Percentiles rank a stretch among this genome's conserved stretches.
These are phyloP conservation scores for Aphidius colemani DNA, from an alignment of 2,888 invertebrate genomes.

Conservation along the genomic window DNA sequence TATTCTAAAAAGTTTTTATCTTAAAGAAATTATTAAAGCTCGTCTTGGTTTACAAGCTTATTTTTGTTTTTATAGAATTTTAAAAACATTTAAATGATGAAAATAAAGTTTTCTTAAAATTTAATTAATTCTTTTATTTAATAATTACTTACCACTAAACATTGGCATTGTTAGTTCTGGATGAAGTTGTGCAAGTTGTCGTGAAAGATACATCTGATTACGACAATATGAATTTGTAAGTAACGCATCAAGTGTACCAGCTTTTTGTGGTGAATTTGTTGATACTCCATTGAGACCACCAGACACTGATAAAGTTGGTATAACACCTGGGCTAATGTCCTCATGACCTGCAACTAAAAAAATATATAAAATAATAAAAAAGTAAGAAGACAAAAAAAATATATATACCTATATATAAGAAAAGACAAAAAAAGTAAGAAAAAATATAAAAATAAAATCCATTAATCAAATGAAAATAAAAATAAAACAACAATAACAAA, in stretches of 20 bases:
- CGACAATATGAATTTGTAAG: slow-evolving; percentile 88
- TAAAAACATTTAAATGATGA: no score
- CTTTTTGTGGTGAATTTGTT: slow-evolving; percentile 38
- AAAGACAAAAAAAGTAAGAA: no score
- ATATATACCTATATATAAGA: no score
- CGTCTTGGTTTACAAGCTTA: no score
- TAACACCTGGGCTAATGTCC: slow-evolving; percentile 42
- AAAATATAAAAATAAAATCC: neutral
- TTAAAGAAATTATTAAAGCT: no score
- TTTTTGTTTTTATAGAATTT: no score
- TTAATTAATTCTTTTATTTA: no score
- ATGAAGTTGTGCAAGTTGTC: slow-evolving; percentile 90
- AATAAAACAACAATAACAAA: no score
- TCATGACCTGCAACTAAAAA: slow-evolving; percentile 43
- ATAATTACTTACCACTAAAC: slow-evolving; percentile 81
- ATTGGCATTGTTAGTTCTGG: slow-evolving; percentile 99
- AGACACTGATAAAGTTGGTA: slow-evolving; percentile 36
- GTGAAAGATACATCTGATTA: slow-evolving; percentile 89
- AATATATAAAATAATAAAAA: slow-evolving; percentile 1
- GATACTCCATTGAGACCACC: slow-evolving; percentile 32
- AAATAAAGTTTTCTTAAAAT: no score
- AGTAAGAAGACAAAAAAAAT: neutral
- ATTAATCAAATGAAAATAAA: no score
- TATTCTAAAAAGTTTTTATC: no score
- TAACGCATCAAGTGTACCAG: slow-evolving; percentile 83